Evolutionary conservation across 2,888 invertebrate genomes (phyloP), one percentile per base, ranked within the genome.

Genomic region (Mactromeris polynyma): DNA sequence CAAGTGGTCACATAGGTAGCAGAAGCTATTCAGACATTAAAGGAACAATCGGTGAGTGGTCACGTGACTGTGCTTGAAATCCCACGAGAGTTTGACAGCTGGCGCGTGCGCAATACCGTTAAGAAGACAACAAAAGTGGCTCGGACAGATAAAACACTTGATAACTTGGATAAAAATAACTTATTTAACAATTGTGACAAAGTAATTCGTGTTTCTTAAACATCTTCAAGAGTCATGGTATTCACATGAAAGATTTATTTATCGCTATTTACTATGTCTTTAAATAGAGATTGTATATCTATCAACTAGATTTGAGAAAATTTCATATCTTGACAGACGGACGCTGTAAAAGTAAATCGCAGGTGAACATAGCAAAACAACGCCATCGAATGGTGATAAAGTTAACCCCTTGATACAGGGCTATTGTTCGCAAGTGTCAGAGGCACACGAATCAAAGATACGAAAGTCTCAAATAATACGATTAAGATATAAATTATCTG

Each of bases 1-100:
- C 81, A 89, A 83, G 81, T 83, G 83, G 78, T 78, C 84, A 77
- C 58, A 42, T 81, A 46, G 86, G 64, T 54, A 78, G 80, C 86
- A 83, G 83, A 83, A 86, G 89, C 83, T 81, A 42, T 80, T 86
- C 82, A 82, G 73, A 87, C 77, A 81, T 82, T 78, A 78, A 87
- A 87, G 83, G 85, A 54, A 83, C 86, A 85, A 54, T 79, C 36
- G 46, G 38, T 14, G 79, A 80, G 51, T 36, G 38, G 80, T 86
- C 90, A 89, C 89, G 87, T 89, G 88, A 88, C 42, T 82, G 31
- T 64, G 83, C 88, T 89, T 79, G 79, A 90, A 40, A 78, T 85
- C 90, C 85, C 89, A 88, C 91, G 91, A 91, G 91, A 91, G 86
- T 87, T 88, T 87, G 90, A 89, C 91, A 91, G 88, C 91, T 91